Percentiles rank a stretch among this genome's conserved stretches.
Evolutionary conservation across 2,113 vertebrate genomes (phyloP).

Genomic region (Thermophis baileyi): DNA sequence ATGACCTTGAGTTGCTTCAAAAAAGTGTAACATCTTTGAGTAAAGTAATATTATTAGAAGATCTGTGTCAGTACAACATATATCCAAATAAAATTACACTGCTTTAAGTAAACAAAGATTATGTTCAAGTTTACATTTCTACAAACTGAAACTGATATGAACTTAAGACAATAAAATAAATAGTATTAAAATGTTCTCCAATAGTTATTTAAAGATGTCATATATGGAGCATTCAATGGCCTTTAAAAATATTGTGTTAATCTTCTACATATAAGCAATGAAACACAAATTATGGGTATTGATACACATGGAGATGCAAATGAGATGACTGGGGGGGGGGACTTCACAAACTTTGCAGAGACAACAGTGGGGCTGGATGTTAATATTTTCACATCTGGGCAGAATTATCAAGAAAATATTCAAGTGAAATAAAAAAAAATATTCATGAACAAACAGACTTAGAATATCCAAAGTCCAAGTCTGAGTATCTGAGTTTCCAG

Average conservation of each 20-base stretch:
- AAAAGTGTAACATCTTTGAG: neutral
- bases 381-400: slow-evolving; percentile 14
- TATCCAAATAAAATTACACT: neutral
- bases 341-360: slow-evolving; percentile 50
- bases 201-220: neutral
- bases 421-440: neutral
- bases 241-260: neutral
- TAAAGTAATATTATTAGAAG: neutral
- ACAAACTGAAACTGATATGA: slow-evolving; percentile 19
- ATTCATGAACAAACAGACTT: neutral
- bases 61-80: neutral
- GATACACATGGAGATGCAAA: slow-evolving; percentile 31
- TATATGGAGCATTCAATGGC: neutral
- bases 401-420: neutral
- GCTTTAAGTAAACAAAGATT: neutral
- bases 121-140: slow-evolving; percentile 17
- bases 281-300: neutral
- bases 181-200: neutral
- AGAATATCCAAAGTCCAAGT: neutral
- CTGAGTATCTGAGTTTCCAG: slow-evolving; percentile 22
- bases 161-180: slow-evolving; percentile 7
- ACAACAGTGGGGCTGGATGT: slow-evolving; percentile 19
- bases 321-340: slow-evolving; percentile 18
- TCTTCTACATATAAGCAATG: neutral
- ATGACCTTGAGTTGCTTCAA: neutral